Conservation (phyloP, 2,797 vertebrate species). For the Rhinogobio ventralis region DNA sequence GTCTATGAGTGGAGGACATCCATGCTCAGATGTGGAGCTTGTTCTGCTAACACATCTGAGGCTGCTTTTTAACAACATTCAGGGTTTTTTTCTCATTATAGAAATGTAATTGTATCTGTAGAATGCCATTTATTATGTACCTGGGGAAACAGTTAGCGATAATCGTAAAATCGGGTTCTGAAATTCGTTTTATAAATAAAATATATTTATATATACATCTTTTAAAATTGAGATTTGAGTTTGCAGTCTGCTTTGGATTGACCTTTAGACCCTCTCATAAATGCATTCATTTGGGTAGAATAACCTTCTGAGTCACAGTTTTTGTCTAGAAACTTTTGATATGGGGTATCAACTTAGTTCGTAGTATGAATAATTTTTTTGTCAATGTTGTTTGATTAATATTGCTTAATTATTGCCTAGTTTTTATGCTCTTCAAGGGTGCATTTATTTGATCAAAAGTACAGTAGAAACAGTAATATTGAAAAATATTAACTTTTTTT, state of each 20-base stretch:
- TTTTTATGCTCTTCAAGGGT: not conserved
- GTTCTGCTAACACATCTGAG: constrained; percentile 31
- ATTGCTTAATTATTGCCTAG: not conserved
- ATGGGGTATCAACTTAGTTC: constrained; percentile 43
- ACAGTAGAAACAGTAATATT: not conserved
- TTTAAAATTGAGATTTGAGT: constrained; percentile 20
- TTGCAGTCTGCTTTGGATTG: constrained; percentile 32
- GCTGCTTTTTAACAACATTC: constrained; percentile 22
- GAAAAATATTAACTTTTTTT: too few relatives aligned
- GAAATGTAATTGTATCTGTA: constrained; percentile 9
- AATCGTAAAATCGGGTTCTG: not conserved
- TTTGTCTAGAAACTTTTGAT: constrained; percentile 27
- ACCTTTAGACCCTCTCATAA: constrained; percentile 51
- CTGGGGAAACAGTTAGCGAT: not conserved
- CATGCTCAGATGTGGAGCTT: constrained; percentile 49
- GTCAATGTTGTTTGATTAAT: not conserved
- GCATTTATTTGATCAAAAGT: not conserved
- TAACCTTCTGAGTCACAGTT: constrained; percentile 36
- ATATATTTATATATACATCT: not conserved
- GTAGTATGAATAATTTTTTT: not conserved
- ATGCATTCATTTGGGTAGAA: constrained; percentile 49
- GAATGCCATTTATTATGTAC: constrained; percentile 18
- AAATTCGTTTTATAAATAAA: constrained; percentile 20
- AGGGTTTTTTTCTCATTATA: constrained; percentile 12
- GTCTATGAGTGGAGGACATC: constrained; percentile 58